These are phyloP conservation scores for Caiman crocodilus DNA, from an alignment of 2,797 vertebrate species.

Conservation along the genomic window DNA sequence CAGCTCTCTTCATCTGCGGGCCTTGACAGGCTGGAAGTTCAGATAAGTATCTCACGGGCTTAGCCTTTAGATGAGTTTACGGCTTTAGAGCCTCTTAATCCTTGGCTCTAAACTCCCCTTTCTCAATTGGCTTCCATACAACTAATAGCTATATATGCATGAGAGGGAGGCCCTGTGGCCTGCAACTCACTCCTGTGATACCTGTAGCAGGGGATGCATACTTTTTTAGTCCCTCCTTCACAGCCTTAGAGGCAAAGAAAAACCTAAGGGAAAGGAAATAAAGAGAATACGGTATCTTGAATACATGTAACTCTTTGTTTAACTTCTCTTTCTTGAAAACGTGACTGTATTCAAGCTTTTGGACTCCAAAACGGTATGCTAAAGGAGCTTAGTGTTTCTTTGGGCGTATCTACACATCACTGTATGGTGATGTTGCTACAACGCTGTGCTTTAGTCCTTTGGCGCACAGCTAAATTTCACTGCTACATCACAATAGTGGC, in stretches of 20 bases:
- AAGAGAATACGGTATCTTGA: neutral
- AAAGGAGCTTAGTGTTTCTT: slow-evolving; percentile 12
- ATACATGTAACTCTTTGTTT: neutral
- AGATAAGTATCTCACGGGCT: neutral
- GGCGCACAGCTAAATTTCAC: too few species aligned
- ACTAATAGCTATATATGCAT: neutral
- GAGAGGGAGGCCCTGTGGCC: neutral
- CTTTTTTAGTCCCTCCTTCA: neutral
- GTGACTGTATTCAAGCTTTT: neutral
- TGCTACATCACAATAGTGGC: too few species aligned
- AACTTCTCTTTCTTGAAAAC: neutral
- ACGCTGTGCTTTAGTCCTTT: too few species aligned
- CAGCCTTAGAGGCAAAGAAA: neutral
- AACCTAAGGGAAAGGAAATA: neutral
- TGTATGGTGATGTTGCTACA: too few species aligned
- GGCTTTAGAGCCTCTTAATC: neutral
- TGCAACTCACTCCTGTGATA: neutral
- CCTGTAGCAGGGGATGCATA: neutral
- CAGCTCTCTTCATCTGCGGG: neutral
- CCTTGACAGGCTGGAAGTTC: neutral
- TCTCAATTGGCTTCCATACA: neutral
- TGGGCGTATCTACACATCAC: neutral
- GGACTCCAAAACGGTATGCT: neutral
- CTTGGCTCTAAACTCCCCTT: neutral
- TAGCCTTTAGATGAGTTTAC: neutral